Conservation (phyloP, 1,140 invertebrate species). For the Manduca sexta region DNA sequence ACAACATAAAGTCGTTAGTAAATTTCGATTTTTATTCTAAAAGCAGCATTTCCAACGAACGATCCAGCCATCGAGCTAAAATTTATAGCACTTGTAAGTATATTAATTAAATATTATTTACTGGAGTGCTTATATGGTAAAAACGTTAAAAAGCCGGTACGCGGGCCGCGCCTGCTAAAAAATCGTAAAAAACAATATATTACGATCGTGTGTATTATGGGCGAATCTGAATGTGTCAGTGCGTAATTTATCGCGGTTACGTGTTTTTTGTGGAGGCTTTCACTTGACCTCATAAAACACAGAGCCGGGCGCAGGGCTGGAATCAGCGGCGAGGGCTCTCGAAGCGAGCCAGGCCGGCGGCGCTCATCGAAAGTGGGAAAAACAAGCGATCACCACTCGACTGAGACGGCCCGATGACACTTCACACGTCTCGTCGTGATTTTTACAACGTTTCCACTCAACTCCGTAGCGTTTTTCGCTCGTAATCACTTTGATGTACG, state of each 20-base stretch:
- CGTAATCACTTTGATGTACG: slow-evolving; percentile 20
- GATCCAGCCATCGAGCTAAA: too few species aligned
- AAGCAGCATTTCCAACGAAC: too few species aligned
- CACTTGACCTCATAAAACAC: slow-evolving; percentile 70
- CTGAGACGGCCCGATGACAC: slow-evolving; percentile 59
- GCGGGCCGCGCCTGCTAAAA: slow-evolving; percentile 10
- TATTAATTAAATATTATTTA: neutral
- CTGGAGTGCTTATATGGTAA: neutral
- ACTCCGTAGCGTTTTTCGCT: slow-evolving; percentile 50
- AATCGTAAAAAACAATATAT: slow-evolving; percentile 60
- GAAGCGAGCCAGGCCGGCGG: slow-evolving; percentile 43
- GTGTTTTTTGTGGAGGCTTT: slow-evolving; percentile 65
- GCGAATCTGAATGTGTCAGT: slow-evolving; percentile 69
- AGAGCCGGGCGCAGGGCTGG: slow-evolving; percentile 49
- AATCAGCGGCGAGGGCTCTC: slow-evolving; percentile 55
- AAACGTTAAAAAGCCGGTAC: slow-evolving; percentile 5
- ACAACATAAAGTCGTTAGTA: too few species aligned
- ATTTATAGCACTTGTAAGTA: too few species aligned
- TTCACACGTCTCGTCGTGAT: slow-evolving; percentile 67
- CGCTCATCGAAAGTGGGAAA: slow-evolving; percentile 68
- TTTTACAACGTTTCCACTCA: slow-evolving; percentile 67
- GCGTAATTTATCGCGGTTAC: slow-evolving; percentile 65
- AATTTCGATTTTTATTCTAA: too few species aligned
- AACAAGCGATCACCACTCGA: slow-evolving; percentile 71
- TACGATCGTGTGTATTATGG: slow-evolving; percentile 64